These are phyloP conservation scores for Aegotheles bennettii DNA, from an alignment of 2,113 vertebrate genomes.

Conservation along the genomic window DNA sequence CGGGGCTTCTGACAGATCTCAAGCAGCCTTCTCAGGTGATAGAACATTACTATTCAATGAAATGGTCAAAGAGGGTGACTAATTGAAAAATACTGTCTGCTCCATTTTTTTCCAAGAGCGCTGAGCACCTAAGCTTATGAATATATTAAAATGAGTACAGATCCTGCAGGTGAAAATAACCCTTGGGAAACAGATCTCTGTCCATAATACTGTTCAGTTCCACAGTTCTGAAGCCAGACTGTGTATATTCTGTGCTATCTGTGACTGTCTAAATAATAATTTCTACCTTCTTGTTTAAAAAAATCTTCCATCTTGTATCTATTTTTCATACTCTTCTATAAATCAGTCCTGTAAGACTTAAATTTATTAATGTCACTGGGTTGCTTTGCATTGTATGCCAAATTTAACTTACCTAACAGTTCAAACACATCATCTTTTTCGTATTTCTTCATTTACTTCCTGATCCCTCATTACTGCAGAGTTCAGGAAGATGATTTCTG, in stretches of 20 bases:
- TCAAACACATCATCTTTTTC: neutral
- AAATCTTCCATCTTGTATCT: neutral
- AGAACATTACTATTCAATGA: neutral
- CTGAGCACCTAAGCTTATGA: neutral
- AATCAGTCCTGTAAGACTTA: neutral
- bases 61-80: neutral
- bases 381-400: neutral
- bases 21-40: neutral
- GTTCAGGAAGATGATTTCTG: neutral
- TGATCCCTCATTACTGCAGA: neutral
- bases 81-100: neutral
- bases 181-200: neutral
- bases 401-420: neutral
- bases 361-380: neutral
- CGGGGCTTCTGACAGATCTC: neutral
- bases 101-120: neutral
- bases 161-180: neutral
- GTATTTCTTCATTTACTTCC: neutral
- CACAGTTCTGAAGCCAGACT: neutral
- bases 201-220: neutral
- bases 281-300: neutral
- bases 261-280: too few relatives aligned
- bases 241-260: neutral
- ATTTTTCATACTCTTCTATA: neutral
- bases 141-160: neutral